Conservation (phyloP, 2,888 invertebrate genomes). For the Dolichomitus sp. region DNA sequence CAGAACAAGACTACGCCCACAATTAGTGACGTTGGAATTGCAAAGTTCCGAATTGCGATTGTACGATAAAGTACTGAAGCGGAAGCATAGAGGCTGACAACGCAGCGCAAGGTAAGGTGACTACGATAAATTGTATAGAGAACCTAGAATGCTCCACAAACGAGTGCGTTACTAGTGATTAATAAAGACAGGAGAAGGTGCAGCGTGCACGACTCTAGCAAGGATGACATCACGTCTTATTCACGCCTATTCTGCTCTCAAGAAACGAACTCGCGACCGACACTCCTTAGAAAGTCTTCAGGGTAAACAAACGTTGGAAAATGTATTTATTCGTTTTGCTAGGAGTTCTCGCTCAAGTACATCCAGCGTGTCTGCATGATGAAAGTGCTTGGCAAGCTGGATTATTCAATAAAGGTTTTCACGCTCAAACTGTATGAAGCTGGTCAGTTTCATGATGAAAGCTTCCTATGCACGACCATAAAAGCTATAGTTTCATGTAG, state of each 20-base stretch:
- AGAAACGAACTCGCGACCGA: slow-evolving; percentile 60
- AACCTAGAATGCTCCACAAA: slow-evolving; percentile 5
- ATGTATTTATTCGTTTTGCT: slow-evolving; percentile 43
- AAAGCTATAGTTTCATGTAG: slow-evolving; percentile 3
- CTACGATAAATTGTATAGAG: not conserved
- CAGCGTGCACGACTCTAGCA: slow-evolving; percentile 68
- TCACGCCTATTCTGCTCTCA: slow-evolving; percentile 73
- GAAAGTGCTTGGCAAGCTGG: slow-evolving; percentile 4
- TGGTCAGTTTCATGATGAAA: not conserved
- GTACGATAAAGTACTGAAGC: too few species aligned
- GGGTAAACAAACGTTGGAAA: slow-evolving; percentile 73
- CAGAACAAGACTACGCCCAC: too few species aligned
- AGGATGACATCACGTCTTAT: slow-evolving; percentile 80
- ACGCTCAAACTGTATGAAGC: not conserved
- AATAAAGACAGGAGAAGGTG: slow-evolving; percentile 66
- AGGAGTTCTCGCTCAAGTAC: slow-evolving; percentile 8
- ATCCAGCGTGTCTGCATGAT: not conserved
- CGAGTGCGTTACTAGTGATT: slow-evolving; percentile 24
- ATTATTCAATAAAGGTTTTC: not conserved
- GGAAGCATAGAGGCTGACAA: too few species aligned
- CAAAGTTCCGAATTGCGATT: too few species aligned
- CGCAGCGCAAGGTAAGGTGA: not conserved
- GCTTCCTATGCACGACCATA: not conserved
- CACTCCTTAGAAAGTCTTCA: slow-evolving; percentile 82
- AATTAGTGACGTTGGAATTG: too few species aligned